Conservation (phyloP, 2,888 invertebrate species). For the Andrena praecox region DNA sequence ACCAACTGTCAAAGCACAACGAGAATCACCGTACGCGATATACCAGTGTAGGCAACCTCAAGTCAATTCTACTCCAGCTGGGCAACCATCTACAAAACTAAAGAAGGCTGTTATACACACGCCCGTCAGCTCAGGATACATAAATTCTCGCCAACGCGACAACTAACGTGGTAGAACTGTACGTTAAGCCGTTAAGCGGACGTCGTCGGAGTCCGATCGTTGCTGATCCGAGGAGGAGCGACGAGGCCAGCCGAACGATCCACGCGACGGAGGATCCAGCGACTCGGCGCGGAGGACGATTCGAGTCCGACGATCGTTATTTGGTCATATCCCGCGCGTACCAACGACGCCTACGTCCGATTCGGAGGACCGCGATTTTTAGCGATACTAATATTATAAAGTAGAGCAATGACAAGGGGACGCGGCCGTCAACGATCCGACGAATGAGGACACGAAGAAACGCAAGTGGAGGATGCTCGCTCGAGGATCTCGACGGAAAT, state of each 20-base stretch:
- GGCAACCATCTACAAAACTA: slow-evolving; percentile 63
- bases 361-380: slow-evolving; percentile 68
- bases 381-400: slow-evolving; percentile 65
- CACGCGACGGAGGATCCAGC: slow-evolving; percentile 11
- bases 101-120: slow-evolving; percentile 60
- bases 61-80: slow-evolving; percentile 70
- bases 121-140: slow-evolving; percentile 66
- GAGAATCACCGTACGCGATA: slow-evolving; percentile 64
- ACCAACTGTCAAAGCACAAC: slow-evolving; percentile 70
- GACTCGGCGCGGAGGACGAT: slow-evolving; percentile 28
- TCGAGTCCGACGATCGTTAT: slow-evolving; percentile 49
- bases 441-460: slow-evolving; percentile 4
- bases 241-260: slow-evolving; percentile 21
- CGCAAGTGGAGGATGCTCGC: neutral
- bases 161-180: slow-evolving; percentile 39
- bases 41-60: slow-evolving; percentile 56
- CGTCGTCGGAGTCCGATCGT: slow-evolving; percentile 42
- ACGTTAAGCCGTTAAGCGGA: slow-evolving; percentile 64
- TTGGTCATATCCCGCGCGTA: slow-evolving; percentile 66
- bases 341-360: slow-evolving; percentile 72
- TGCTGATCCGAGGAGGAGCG: slow-evolving; percentile 9
- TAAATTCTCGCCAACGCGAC: slow-evolving; percentile 57
- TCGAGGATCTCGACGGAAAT: slow-evolving; percentile 8
- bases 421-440: slow-evolving; percentile 14
- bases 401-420: slow-evolving; percentile 36